phyloP scores from a whole-genome alignment of 2,888 invertebrate species.

The Zeuzera pyrina region DNA sequence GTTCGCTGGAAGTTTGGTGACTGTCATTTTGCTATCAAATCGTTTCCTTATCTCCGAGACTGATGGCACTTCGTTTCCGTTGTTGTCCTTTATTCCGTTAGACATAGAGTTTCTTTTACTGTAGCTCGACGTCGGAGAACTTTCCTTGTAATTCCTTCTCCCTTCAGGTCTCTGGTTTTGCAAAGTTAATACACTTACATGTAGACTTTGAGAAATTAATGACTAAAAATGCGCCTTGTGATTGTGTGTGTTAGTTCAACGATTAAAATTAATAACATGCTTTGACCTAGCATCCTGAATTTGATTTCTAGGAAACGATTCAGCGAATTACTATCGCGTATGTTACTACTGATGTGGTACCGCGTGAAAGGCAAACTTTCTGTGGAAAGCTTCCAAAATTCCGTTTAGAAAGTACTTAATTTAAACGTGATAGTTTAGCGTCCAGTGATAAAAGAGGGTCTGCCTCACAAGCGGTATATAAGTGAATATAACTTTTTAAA shows the following conservation, averaged over 20 bases:
- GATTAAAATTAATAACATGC: slow-evolving; percentile 29
- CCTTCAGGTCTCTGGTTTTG: slow-evolving; percentile 58
- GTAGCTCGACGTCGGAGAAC: slow-evolving; percentile 46
- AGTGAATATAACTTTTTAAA: slow-evolving; percentile 6
- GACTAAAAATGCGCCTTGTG: slow-evolving; percentile 37
- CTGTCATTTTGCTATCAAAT: slow-evolving; percentile 69
- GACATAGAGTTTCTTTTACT: slow-evolving; percentile 48
- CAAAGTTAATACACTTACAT: slow-evolving; percentile 10
- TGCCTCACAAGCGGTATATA: slow-evolving; percentile 10
- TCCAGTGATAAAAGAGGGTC: slow-evolving; percentile 6
- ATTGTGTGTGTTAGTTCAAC: slow-evolving; percentile 66
- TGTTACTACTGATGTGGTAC: slow-evolving; percentile 22
- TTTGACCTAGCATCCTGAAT: slow-evolving; percentile 19
- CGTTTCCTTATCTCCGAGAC: slow-evolving; percentile 74
- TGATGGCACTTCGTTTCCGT: slow-evolving; percentile 72
- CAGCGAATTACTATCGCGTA: slow-evolving; percentile 8
- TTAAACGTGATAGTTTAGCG: no score
- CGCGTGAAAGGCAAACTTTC: slow-evolving; percentile 9
- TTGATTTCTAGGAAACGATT: no score
- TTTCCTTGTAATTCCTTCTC: slow-evolving; percentile 54
- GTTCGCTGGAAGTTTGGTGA: slow-evolving; percentile 59
- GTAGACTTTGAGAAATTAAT: slow-evolving; percentile 6
- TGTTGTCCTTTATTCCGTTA: slow-evolving; percentile 69
- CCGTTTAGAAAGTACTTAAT: no score
- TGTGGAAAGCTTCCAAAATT: no score